phyloP scores from a whole-genome alignment of 1,140 invertebrate genomes.

The Nomia melanderi region DNA sequence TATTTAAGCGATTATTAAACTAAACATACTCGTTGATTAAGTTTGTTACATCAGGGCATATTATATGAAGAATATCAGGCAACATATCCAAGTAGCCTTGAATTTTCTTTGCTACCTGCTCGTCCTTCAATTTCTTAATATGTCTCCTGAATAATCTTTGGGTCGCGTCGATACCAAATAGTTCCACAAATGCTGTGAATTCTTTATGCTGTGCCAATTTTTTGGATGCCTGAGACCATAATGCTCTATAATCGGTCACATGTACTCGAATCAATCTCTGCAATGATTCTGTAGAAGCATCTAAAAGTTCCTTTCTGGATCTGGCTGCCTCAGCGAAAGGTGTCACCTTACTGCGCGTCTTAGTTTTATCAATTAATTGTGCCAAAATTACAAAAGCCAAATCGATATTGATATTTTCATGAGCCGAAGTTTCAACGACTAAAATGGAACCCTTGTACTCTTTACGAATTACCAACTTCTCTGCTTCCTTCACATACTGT shows the following conservation, averaged over 20 bases:
- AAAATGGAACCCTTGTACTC: slow-evolving; percentile 95
- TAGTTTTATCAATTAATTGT: slow-evolving; percentile 93
- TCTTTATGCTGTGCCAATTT: slow-evolving; percentile 93
- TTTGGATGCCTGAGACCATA: slow-evolving; percentile 93
- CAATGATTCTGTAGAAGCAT: slow-evolving; percentile 93
- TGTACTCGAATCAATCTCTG: slow-evolving; percentile 91
- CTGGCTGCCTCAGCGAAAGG: slow-evolving; percentile 94
- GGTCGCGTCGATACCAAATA: slow-evolving; percentile 93
- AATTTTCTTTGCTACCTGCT: slow-evolving; percentile 90
- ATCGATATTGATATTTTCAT: slow-evolving; percentile 98
- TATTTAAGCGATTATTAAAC: background rate
- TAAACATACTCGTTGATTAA: slow-evolving; percentile 87
- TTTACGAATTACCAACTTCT: slow-evolving; percentile 92
- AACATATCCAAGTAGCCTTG: slow-evolving; percentile 91
- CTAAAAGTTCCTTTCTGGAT: slow-evolving; percentile 92
- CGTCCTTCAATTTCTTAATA: slow-evolving; percentile 92
- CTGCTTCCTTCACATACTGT: slow-evolving; percentile 92
- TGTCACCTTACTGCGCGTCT: slow-evolving; percentile 83
- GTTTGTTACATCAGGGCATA: slow-evolving; percentile 90
- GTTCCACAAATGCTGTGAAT: slow-evolving; percentile 94
- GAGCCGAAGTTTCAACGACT: slow-evolving; percentile 96
- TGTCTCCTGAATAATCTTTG: slow-evolving; percentile 90
- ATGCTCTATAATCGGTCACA: slow-evolving; percentile 90
- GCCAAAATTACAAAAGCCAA: slow-evolving; percentile 95
- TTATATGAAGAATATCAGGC: slow-evolving; percentile 89